Evolutionary conservation across 2,797 vertebrate species (phyloP).

Genomic region (Sebastes iracundus): DNA sequence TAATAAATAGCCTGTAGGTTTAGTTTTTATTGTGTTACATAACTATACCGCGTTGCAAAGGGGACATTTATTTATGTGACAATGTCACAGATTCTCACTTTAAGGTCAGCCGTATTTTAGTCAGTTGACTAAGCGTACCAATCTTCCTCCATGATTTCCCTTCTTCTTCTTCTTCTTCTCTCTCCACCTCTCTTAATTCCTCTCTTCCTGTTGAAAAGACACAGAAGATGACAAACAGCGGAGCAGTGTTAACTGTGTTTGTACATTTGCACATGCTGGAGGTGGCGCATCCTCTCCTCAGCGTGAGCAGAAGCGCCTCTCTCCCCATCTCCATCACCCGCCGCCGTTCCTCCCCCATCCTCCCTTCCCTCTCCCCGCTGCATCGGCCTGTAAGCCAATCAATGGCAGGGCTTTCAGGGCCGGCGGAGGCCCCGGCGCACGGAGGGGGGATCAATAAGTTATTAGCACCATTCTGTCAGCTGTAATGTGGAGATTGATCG

Average conservation of each 20-base stretch:
- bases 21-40: neutral
- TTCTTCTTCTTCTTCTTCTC: neutral
- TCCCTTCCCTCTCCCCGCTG: constrained; percentile 59
- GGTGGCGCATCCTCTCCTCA: constrained; percentile 77
- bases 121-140: neutral
- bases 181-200: neutral
- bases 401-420: constrained; percentile 91
- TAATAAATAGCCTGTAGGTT: neutral
- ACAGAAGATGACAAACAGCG: constrained; percentile 9
- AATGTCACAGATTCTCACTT: neutral
- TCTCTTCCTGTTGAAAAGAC: constrained; percentile 14
- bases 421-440: constrained; percentile 85
- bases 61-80: neutral
- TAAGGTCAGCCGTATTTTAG: neutral
- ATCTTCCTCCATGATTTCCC: constrained; percentile 11
- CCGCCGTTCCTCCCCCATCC: constrained; percentile 43
- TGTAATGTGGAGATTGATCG: constrained; percentile 99
- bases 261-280: constrained; percentile 42
- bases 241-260: constrained; percentile 16
- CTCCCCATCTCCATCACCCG: constrained; percentile 61
- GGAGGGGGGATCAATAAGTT: constrained; percentile 98
- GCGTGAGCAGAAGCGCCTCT: constrained; percentile 75
- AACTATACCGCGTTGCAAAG: neutral
- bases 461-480: constrained; percentile 99
- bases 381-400: constrained; percentile 90